These are phyloP conservation scores for Timandra comae DNA, from an alignment of 2,888 invertebrate species.

Conservation along the genomic window DNA sequence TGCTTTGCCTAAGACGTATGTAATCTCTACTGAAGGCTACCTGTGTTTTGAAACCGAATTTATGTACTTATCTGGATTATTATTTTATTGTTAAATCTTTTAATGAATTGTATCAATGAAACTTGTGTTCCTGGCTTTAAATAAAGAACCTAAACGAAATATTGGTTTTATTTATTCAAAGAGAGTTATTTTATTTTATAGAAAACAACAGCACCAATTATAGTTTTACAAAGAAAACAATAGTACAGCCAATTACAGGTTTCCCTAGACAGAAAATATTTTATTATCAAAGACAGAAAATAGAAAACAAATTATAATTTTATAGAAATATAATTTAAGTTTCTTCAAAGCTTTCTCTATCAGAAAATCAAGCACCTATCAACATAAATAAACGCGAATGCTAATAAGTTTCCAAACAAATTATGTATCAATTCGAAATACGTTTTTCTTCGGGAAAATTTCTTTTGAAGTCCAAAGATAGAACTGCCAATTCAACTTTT, in stretches of 20 bases:
- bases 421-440: no score
- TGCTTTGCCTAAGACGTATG: not conserved
- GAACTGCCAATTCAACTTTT: conserved; percentile 5
- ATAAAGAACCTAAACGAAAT: conserved; percentile 50
- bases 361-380: no score
- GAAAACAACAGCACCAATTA: not conserved
- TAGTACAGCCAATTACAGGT: no score
- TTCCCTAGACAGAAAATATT: no score
- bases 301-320: no score
- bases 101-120: conserved; percentile 41
- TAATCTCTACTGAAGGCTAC: not conserved
- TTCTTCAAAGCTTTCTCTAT: no score
- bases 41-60: conserved; percentile 12
- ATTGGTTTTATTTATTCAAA: conserved; percentile 5
- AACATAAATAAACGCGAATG: no score
- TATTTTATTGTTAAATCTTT: conserved; percentile 31
- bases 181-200: conserved; percentile 17
- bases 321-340: no score
- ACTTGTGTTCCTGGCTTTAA: conserved; percentile 70
- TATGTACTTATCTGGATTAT: conserved; percentile 21
- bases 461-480: not conserved
- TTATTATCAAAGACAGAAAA: no score
- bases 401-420: no score
- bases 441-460: no score
- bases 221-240: not conserved